phyloP scores from a whole-genome alignment of 2,888 invertebrate genomes.

The Craniophora ligustri region DNA sequence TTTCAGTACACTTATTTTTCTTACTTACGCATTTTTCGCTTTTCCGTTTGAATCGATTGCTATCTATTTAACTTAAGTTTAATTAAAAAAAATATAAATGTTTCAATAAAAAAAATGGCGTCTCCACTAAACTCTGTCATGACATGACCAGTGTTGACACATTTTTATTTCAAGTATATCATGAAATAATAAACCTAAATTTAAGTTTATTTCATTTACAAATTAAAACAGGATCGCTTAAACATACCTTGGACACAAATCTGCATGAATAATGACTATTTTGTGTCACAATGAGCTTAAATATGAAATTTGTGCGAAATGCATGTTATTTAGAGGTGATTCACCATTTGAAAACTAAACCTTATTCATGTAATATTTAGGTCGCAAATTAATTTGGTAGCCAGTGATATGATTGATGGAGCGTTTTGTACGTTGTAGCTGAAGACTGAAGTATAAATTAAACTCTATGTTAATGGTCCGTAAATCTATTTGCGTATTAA shows the following conservation, averaged over 20 bases:
- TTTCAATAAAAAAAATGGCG: not conserved
- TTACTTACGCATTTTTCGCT: too few relatives aligned
- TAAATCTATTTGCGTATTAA: conserved; percentile 61
- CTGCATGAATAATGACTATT: conserved; percentile 58
- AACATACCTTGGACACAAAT: conserved; percentile 43
- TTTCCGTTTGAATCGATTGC: too few relatives aligned
- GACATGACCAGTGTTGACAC: not conserved
- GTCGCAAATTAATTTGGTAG: conserved; percentile 27
- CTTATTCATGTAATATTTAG: conserved; percentile 20
- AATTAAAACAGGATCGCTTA: conserved; percentile 21
- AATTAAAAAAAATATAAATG: not conserved
- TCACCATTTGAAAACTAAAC: conserved; percentile 18
- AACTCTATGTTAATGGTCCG: conserved; percentile 59
- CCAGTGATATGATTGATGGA: conserved; percentile 48
- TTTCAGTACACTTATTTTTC: too few relatives aligned
- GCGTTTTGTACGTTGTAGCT: conserved; percentile 33
- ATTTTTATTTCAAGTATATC: not conserved
- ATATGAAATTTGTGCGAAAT: conserved; percentile 51
- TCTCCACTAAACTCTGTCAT: not conserved
- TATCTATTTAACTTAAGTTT: too few relatives aligned
- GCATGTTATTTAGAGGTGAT: conserved; percentile 46
- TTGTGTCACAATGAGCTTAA: conserved; percentile 53
- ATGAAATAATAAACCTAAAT: conserved; percentile 17
- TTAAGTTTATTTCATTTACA: conserved; percentile 16
- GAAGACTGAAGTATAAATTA: conserved; percentile 47